Conservation (phyloP, 2,113 vertebrate genomes). For the Charina bottae region DNA sequence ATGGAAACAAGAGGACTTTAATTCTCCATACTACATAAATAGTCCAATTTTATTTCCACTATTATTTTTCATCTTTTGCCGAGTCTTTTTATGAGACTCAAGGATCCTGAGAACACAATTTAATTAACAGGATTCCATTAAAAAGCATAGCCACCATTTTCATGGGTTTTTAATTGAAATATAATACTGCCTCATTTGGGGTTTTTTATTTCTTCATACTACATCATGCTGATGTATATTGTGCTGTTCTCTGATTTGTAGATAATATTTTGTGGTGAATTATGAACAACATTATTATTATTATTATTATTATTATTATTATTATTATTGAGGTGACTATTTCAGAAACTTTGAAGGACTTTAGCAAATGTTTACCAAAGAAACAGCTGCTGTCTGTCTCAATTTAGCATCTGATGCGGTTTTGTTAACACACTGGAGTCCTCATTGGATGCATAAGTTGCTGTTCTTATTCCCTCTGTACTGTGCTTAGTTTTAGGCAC, state of each 20-base stretch:
- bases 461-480: neutral
- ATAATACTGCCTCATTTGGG: conserved; percentile 52
- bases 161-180: conserved; percentile 70
- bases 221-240: conserved; percentile 12
- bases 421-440: too few species aligned
- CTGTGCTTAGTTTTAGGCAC: neutral
- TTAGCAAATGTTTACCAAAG: neutral
- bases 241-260: neutral
- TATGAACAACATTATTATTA: neutral
- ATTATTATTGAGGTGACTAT: conserved; percentile 8
- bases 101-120: conserved; percentile 53
- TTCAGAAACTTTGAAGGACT: neutral
- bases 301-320: neutral
- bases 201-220: conserved; percentile 22
- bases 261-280: neutral
- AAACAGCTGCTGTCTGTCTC: neutral
- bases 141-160: conserved; percentile 64
- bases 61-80: conserved; percentile 65
- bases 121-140: conserved; percentile 71
- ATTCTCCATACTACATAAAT: conserved; percentile 63
- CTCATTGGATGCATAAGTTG: too few species aligned
- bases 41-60: conserved; percentile 66
- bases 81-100: conserved; percentile 61
- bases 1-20: conserved; percentile 67
- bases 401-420: neutral